Evolutionary conservation across 2,888 invertebrate species (phyloP), one percentile per base, ranked within the genome.

Genomic region (Agrochola macilenta): DNA sequence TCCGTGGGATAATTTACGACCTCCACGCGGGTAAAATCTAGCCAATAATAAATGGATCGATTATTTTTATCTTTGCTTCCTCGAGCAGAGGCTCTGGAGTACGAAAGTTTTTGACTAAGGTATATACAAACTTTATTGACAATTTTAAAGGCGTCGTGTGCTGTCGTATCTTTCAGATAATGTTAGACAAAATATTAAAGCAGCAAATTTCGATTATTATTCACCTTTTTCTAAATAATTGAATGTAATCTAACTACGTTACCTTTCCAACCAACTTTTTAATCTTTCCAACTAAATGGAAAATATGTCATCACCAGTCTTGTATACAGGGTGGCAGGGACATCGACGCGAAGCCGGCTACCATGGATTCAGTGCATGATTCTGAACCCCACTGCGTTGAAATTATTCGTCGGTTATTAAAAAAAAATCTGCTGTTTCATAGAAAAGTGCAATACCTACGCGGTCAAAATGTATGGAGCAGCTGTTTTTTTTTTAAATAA

Each of bases 281-380:
- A 43, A 17, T 43, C 12, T 76, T 54, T 54, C 17, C 26, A 78
- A 75, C 17, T 26, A 35, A 82, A 49, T 63, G 30, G 35, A 65
- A 20, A 76, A 77, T 35, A 57, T 39, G 61, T 9, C n/a, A 35
- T 66, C 39, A 61, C 54, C 20, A 57, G 54, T 35, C 23, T 35
- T 43, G n/a, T 63, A 35, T 35, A 35, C n/a, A n/a, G n/a, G n/a
- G n/a, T n/a, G n/a, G n/a, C n/a, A n/a, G n/a, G n/a, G n/a, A n/a
- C n/a, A n/a, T n/a, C n/a, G n/a, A n/a, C n/a, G n/a, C n/a, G n/a
- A n/a, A n/a, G n/a, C n/a, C n/a, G n/a, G n/a, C n/a, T n/a, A n/a
- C n/a, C n/a, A n/a, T n/a, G n/a, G n/a, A n/a, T n/a, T n/a, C n/a
- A n/a, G n/a, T n/a, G n/a, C n/a, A n/a, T n/a, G n/a, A n/a, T n/a